Evolutionary conservation across 1,140 invertebrate genomes (phyloP).

Genomic region (Schmidtea mediterranea): DNA sequence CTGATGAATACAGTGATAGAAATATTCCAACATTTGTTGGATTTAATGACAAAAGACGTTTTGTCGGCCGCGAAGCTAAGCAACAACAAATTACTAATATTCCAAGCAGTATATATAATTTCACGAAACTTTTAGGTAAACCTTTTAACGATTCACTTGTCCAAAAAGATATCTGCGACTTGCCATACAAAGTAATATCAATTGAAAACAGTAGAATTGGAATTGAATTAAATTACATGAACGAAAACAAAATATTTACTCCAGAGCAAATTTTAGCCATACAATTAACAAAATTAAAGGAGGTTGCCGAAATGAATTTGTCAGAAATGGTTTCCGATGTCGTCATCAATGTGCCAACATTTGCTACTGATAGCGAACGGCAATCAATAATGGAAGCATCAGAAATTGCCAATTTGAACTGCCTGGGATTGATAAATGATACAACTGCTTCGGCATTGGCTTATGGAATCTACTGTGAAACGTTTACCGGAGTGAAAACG

Average conservation of each 20-base stretch:
- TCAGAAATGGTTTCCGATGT: constrained; percentile 71
- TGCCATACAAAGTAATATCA: constrained; percentile 43
- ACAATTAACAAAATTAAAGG: constrained; percentile 83
- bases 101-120: constrained; percentile 74
- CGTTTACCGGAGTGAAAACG: constrained; percentile 54
- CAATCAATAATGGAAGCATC: constrained; percentile 69
- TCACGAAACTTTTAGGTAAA: constrained; percentile 61
- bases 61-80: constrained; percentile 76
- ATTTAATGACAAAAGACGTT: constrained; percentile 62
- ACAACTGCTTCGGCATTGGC: constrained; percentile 30
- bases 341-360: constrained; percentile 59
- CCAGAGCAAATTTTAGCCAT: constrained; percentile 82
- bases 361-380: constrained; percentile 71
- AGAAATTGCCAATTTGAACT: constrained; percentile 48
- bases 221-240: constrained; percentile 33
- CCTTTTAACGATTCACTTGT: constrained; percentile 57
- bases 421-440: constrained; percentile 45
- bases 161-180: constrained; percentile 41
- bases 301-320: constrained; percentile 53
- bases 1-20: constrained; percentile 86
- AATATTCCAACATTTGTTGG: constrained; percentile 84
- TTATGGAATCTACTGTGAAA: constrained; percentile 88
- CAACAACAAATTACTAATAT: constrained; percentile 85
- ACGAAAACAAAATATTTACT: constrained; percentile 49
- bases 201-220: constrained; percentile 42